Base-by-base conservation (phyloP, 2,113 vertebrate species). In the Arizona elegans region DNA sequence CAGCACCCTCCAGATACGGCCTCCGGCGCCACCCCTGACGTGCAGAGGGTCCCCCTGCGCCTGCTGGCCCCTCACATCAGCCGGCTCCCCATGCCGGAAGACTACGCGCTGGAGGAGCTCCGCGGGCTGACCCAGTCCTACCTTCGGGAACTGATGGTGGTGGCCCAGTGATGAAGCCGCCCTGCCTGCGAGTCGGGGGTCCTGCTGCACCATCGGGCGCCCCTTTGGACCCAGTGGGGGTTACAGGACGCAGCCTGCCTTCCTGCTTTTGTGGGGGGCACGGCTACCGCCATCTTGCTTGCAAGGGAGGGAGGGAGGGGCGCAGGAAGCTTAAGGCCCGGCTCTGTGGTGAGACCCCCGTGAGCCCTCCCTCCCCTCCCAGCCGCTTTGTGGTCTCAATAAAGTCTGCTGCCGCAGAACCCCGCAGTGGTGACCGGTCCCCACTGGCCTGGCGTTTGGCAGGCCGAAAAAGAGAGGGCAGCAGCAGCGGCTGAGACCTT, bases 71-170 rank as follows among this genome's bases (percentile, higher is more conserved):
- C 98, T 0, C 98, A 99, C 96, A 97, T 99, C 8, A 98, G 98
- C 2, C 98, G 98, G 3, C 98, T 99, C 59, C 99, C 99, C 8
- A 98, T 99, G 99, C 99, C 99, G 0, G 99, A 99, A 96, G 99
- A 99, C 97, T 99, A 99, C 5, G 98, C 98, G 52, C 96, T 99
- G 97, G 99, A 99, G 95, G 99, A 99, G 95, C 98, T 99, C 23
- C 97, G 99, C 0, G 96, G 98, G 87, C 99, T 99, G 94, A 99
- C 99, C 0, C 98, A 99, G 97, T 98, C 98, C 0, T 99, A 99
- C 97, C 97, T 99, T 10, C 96, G 97, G 0, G 98, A 99, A 98
- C 98, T 99, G 90, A 97, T 98, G 0, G 94, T 98, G 1, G 95
- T 81, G 90, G 96, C 98, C 65, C 98, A 98, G 29, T 98, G 97